A percentile compares a stretch with the other conserved stretches of the same genome.
These are phyloP conservation scores for Trachelus troglodyta DNA, from an alignment of 2,888 invertebrate genomes.

Conservation along the genomic window DNA sequence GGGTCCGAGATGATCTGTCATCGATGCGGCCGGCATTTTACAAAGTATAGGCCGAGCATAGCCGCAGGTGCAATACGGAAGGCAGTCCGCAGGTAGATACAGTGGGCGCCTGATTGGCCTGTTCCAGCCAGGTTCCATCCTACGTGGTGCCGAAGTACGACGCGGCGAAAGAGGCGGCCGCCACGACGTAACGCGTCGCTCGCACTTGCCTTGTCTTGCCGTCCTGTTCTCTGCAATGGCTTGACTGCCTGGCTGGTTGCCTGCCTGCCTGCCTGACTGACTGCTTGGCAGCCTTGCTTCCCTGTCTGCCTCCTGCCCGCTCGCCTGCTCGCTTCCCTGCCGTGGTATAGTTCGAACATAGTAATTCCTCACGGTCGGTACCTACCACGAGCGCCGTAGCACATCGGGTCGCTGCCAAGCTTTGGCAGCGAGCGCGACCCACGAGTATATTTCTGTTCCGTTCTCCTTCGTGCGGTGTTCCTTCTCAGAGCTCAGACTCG, in stretches of 20 bases:
- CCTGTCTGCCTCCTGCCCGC: not conserved
- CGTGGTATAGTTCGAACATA: constrained; percentile 43
- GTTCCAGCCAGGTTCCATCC: constrained; percentile 54
- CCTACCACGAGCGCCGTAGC: not conserved
- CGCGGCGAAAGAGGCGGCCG: constrained; percentile 48
- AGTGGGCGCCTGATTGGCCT: constrained; percentile 63
- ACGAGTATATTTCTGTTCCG: constrained; percentile 55
- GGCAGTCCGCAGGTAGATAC: constrained; percentile 57
- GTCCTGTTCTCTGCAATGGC: not conserved
- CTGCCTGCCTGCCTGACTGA: not conserved
- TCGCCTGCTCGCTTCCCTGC: constrained; percentile 16
- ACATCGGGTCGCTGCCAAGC: constrained; percentile 39
- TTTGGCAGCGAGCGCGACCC: constrained; percentile 47
- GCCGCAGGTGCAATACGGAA: constrained; percentile 60
- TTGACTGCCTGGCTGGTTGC: not conserved
- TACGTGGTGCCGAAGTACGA: constrained; percentile 47
- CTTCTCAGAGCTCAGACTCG: not conserved
- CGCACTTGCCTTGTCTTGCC: constrained; percentile 39
- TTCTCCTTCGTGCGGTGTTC: constrained; percentile 1
- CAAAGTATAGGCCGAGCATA: constrained; percentile 49
- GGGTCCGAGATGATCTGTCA: constrained; percentile 35
- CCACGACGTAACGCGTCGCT: constrained; percentile 42
- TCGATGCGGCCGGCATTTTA: constrained; percentile 50
- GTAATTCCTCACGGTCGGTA: constrained; percentile 53
- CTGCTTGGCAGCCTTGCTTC: not conserved